Base-by-base conservation (phyloP, 2,113 vertebrate genomes). In the Gallinago undulata region DNA sequence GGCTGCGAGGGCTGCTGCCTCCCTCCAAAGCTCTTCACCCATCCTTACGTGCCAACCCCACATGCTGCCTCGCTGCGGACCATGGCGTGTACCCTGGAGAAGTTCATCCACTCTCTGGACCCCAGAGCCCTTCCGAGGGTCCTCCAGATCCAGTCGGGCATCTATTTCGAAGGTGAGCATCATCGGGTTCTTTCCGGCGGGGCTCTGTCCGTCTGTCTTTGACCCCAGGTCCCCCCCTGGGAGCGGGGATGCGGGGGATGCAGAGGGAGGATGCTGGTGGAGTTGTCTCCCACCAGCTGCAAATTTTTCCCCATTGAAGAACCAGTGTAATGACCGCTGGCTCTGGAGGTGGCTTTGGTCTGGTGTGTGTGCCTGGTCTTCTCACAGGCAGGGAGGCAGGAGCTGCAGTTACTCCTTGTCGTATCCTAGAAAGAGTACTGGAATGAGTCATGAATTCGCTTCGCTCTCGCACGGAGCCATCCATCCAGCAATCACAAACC, bases 91-190 rank as follows among this genome's bases (percentile, higher is more conserved):
- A 98, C 98, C 1, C 92, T 99, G 84, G 95, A 98, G 87, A 98
- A 98, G 64, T 99, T 98, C 79, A 96, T 98, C 64, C 97, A 98
- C 69, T 98, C 98, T 22, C 93, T 99, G 84, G 98, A 99, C 55
- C 95, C 97, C 60, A 97, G 95, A 94, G 92, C 97, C 28, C 98
- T 99, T n/a, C 99, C 99, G 16, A 98, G 98, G 43, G 97, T 99
- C 51, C 97, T 99, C 9, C 98, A 99, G 95, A 98, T 99, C 92
- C 99, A 99, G 56, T 98, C 98, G 31, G 99, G 99, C 77, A 96
- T 98, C 97, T 99, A 99, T 78, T 97, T 94, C 75, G 97, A 98
- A 98, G 99, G 98, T 99, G 97, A 98, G 97, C 57, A 74, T 37
- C 0, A 2, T 35, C 0, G 3, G 23, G 11, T 33, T 48, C 4